Conservation (phyloP, 1,140 invertebrate species). For the Trachymyrmex septentrionalis region DNA sequence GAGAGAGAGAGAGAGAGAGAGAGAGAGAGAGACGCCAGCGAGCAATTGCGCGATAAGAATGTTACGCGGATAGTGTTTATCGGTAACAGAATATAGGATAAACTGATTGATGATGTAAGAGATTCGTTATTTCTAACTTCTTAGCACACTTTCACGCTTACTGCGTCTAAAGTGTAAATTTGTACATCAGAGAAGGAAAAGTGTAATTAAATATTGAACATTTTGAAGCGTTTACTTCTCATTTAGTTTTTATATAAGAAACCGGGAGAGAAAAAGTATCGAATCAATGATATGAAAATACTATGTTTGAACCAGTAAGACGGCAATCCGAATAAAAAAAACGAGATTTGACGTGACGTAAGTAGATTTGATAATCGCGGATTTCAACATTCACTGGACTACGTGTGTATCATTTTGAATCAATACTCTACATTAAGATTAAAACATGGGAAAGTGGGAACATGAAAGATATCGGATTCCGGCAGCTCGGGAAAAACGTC, state of each 20-base stretch:
- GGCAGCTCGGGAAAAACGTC: slow-evolving; percentile 33
- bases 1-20: slow-evolving; percentile 5
- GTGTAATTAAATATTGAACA: background rate
- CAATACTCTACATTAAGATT: background rate
- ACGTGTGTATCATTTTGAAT: slow-evolving; percentile 5
- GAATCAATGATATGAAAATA: background rate
- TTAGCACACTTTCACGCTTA: background rate
- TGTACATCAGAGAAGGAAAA: background rate
- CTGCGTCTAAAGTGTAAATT: slow-evolving; percentile 1
- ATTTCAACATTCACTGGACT: background rate
- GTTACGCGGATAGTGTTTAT: slow-evolving; percentile 37
- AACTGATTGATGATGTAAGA: slow-evolving; percentile 37
- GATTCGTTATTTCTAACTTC: background rate
- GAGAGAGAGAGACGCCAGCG: background rate
- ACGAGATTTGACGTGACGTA: background rate
- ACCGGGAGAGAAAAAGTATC: background rate
- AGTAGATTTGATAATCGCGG: background rate
- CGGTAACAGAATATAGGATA: slow-evolving; percentile 12
- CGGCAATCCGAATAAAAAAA: background rate
- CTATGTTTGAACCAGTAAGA: background rate
- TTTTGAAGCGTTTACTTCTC: background rate
- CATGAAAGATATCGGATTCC: background rate
- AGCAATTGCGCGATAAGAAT: slow-evolving; percentile 34
- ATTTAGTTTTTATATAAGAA: background rate
- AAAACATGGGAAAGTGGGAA: background rate